Evolutionary conservation across 2,113 vertebrate genomes (phyloP), one percentile per base, ranked within the genome.

Genomic region (Tympanuchus pallidicinctus): DNA sequence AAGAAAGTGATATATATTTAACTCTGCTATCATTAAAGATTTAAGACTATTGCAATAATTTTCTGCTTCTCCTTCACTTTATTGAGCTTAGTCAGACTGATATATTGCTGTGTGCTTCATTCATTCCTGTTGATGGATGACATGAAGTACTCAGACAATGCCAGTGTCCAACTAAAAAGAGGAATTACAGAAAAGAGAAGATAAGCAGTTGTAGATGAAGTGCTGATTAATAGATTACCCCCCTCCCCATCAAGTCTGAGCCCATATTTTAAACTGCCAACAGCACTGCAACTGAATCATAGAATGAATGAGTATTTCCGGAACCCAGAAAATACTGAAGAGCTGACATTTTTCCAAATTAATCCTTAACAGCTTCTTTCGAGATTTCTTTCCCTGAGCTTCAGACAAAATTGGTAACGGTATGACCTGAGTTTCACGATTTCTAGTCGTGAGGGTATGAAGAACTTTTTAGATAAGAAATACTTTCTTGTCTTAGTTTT

Each of bases 11-110:
- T 65, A 78, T 71, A 66, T 89, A 83, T 86, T 92, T 88, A 93
- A 86, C 59, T 95, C 61, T 48, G 69, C 34, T 75, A 83, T 63
- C 82, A 88, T 94, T 92, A 86, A 95, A 92, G 85, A 94, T 95
- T 93, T 94, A 95, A 94, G 82, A 94, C 88, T 78, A 95, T 88
- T 95, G 63, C 93, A 92, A 90, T 94, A 95, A 95, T 95, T 95
- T 92, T 84, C 66, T 86, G 70, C 87, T 94, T 93, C 76, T 96
- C 64, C 61, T 81, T 94, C 2, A 2, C 69, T 94, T 94, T 92
- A 92, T 72, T 93, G 95, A 91, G 89, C 73, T 88, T 64, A 94
- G 86, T 91, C 88, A 95, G 69, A 61, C 82, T 90, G 90, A 97
- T 92, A 45, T 94, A 95, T 94, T 81, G 48, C 95, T 94, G 82